phyloP scores from a whole-genome alignment of 2,888 invertebrate species.

The Antitype chi region DNA sequence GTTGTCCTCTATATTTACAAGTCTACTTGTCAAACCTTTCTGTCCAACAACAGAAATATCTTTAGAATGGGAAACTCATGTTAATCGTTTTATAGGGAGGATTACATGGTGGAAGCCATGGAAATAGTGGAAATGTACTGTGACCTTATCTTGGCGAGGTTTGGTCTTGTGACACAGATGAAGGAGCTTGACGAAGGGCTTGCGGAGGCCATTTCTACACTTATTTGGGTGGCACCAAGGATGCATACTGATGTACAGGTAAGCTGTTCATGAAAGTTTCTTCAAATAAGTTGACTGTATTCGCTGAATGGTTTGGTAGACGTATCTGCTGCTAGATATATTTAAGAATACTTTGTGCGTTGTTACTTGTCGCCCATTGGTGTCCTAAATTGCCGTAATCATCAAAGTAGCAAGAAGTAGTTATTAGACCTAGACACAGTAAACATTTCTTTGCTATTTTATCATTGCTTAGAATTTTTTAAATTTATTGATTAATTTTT shows the following conservation, averaged over 20 bases:
- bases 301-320: too few relatives aligned
- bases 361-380: too few relatives aligned
- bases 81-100: slow-evolving; percentile 92
- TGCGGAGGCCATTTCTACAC: slow-evolving; percentile 98
- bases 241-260: slow-evolving; percentile 96
- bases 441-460: not conserved
- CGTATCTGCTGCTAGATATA: too few relatives aligned
- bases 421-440: not conserved
- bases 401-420: not conserved
- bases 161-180: slow-evolving; percentile 99
- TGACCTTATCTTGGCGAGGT: slow-evolving; percentile 98
- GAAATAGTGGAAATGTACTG: slow-evolving; percentile 99
- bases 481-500: not conserved
- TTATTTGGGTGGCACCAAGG: slow-evolving; percentile 99
- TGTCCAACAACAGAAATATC: not conserved
- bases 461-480: not conserved
- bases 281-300: not conserved
- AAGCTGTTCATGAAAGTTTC: slow-evolving; percentile 15
- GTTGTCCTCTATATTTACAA: too few relatives aligned
- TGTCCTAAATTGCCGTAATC: too few relatives aligned
- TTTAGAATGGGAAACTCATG: not conserved
- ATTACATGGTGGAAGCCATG: slow-evolving; percentile 99
- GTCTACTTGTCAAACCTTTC: not conserved
- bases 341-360: too few relatives aligned
- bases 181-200: slow-evolving; percentile 98